Evolutionary conservation across 1,140 invertebrate species (phyloP), one percentile per base, ranked within the genome.

Genomic region (Lepidostoma basale): DNA sequence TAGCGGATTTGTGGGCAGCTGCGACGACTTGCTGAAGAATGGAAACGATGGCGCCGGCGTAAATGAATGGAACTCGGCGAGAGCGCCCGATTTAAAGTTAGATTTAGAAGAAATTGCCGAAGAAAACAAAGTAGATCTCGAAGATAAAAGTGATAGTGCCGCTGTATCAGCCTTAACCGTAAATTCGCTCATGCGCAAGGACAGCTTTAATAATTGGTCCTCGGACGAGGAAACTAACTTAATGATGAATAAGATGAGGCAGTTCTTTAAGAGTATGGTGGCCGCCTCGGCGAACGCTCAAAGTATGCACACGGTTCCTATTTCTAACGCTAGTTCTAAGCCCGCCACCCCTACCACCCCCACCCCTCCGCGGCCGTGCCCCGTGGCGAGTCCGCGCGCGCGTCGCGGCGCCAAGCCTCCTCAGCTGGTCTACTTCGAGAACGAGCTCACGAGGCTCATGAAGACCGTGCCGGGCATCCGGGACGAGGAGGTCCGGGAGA

Each of bases 231-330:
- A 95, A 80, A 95, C 94, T 0, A 96, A 96, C 78, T 78, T 95
- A 6, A 96, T 96, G 93, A 95, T 96, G 93, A 92, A 90, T 8
- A 95, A 95, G 81, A 94, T 96, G 91, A 83, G 92, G 3, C 92
- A 94, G 71, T 94, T 95, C 77, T 95, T 95, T 77, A 95, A 94
- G 78, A 93, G 91, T 20, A 90, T 95, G 85, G 88, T 95, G 1
- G 90, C 88, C 1, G 85, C 87, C 39, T 85, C 86, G 0, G 85
- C 85, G 3, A 88, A 87, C 74, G 85, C 86, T 0, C 83, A 81
- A 69, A 75, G 77, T 49, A 63, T 67, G 56, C 42, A 56, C 1
- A 67, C 63, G 9, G 67, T 45, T 65, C 73, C 56, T 67, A 73
- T 68, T 39, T 75, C 78, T 73, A 76, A 77, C 45, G 73, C 76